Conservation (phyloP, 2,113 vertebrate genomes). For the Puffinus mauretanicus region DNA sequence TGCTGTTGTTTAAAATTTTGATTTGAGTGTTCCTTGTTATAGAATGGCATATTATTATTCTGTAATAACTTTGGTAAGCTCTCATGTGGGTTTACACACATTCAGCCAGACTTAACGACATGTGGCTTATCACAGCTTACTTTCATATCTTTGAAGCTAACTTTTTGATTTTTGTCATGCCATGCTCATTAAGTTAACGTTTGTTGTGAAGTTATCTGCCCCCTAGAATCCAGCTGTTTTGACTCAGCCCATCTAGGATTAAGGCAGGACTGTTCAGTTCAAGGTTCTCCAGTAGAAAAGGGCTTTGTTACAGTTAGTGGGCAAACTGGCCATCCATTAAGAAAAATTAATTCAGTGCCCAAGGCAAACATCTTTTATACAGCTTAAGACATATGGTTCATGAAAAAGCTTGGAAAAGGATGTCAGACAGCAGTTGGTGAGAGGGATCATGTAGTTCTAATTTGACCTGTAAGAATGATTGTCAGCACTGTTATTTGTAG, state of each 20-base stretch:
- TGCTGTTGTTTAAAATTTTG: background rate
- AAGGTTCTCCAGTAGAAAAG: background rate
- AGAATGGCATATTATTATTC: background rate
- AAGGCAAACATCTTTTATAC: background rate
- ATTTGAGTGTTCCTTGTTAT: background rate
- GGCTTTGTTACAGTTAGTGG: background rate
- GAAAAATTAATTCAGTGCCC: background rate
- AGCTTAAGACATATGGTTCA: background rate
- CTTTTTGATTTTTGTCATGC: slow-evolving; percentile 44
- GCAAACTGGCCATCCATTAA: background rate
- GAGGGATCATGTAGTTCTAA: background rate
- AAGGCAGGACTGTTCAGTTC: background rate
- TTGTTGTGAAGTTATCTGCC: background rate
- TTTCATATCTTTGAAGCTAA: slow-evolving; percentile 39
- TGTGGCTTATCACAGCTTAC: background rate
- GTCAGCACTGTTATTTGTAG: background rate
- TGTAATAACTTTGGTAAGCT: slow-evolving; percentile 14
- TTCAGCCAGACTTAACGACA: slow-evolving; percentile 8
- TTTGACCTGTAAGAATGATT: background rate
- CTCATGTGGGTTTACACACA: background rate
- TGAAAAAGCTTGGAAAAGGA: background rate
- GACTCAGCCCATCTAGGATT: background rate
- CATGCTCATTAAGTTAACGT: slow-evolving; percentile 27
- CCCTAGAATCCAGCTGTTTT: background rate
- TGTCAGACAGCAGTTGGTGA: background rate